phyloP scores from a whole-genome alignment of 2,888 invertebrate species.

The Pheosia gnoma region DNA sequence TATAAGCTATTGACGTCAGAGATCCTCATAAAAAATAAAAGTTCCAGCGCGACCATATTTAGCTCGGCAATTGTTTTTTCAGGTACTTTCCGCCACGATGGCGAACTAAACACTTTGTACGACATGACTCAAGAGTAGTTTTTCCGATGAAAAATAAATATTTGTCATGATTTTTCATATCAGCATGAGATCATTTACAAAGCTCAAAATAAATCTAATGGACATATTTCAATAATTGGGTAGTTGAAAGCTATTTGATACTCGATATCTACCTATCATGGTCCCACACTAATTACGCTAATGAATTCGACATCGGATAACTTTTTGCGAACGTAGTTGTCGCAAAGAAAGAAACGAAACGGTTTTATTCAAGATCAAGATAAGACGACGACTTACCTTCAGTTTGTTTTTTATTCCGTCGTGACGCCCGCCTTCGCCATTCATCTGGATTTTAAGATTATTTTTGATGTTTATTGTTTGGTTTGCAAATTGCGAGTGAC shows the following conservation, averaged over 20 bases:
- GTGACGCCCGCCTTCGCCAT: slow-evolving; percentile 49
- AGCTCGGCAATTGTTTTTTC: not conserved
- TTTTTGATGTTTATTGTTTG: slow-evolving; percentile 63
- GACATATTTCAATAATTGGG: not conserved
- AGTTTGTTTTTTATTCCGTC: slow-evolving; percentile 51
- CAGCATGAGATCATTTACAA: not conserved
- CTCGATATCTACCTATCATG: slow-evolving; percentile 15
- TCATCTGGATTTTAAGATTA: slow-evolving; percentile 66
- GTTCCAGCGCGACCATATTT: too few relatives aligned
- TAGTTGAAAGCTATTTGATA: slow-evolving; percentile 8
- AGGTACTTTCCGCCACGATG: slow-evolving; percentile 21
- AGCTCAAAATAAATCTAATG: too few relatives aligned
- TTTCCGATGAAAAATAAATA: slow-evolving; percentile 18
- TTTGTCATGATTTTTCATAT: not conserved
- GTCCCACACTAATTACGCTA: slow-evolving; percentile 43
- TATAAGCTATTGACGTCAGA: too few relatives aligned
- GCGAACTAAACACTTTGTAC: slow-evolving; percentile 32
- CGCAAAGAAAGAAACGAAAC: slow-evolving; percentile 40
- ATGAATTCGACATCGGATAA: slow-evolving; percentile 46
- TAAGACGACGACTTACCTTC: slow-evolving; percentile 47
- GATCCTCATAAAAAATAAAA: too few relatives aligned
- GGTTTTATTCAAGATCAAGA: slow-evolving; percentile 51
- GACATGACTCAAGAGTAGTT: slow-evolving; percentile 27
- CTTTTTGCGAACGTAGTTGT: slow-evolving; percentile 36
- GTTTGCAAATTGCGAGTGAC: slow-evolving; percentile 53